Conservation (phyloP, 2,888 invertebrate genomes). For the Euplagia quadripunctaria region DNA sequence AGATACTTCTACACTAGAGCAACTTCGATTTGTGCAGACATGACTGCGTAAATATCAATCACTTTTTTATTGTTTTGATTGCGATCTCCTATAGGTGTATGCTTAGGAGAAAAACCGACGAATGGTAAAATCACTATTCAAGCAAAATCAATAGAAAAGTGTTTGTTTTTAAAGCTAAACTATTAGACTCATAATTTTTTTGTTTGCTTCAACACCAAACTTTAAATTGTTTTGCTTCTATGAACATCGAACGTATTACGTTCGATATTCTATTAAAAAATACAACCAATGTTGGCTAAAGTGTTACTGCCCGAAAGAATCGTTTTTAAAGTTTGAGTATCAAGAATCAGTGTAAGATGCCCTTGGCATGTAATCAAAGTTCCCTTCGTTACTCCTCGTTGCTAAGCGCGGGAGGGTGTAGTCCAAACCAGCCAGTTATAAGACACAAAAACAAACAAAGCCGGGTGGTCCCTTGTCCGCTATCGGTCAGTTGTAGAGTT, state of each 20-base stretch:
- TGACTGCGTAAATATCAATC: background rate
- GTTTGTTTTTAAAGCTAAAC: background rate
- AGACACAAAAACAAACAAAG: slow-evolving; percentile 70
- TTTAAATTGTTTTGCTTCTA: slow-evolving; percentile 14
- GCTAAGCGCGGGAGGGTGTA: slow-evolving; percentile 41
- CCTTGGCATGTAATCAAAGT: slow-evolving; percentile 51
- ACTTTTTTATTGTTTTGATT: background rate
- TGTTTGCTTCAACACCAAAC: slow-evolving; percentile 19
- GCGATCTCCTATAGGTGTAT: background rate
- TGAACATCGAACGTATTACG: background rate
- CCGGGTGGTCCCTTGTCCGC: slow-evolving; percentile 67
- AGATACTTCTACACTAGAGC: background rate
- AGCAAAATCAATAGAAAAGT: background rate
- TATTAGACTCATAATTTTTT: slow-evolving; percentile 1
- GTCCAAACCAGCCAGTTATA: slow-evolving; percentile 55
- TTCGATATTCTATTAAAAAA: slow-evolving; percentile 20
- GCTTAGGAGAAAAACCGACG: background rate
- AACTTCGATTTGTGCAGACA: background rate
- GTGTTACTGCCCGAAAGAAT: slow-evolving; percentile 57
- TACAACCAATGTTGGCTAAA: slow-evolving; percentile 49
- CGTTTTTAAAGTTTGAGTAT: slow-evolving; percentile 63
- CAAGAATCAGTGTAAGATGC: slow-evolving; percentile 52
- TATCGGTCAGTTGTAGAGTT: slow-evolving; percentile 53
- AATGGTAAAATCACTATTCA: background rate
- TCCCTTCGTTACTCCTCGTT: slow-evolving; percentile 42